These are phyloP conservation scores for Bicyclus anynana DNA, from an alignment of 1,140 invertebrate species.

Conservation along the genomic window DNA sequence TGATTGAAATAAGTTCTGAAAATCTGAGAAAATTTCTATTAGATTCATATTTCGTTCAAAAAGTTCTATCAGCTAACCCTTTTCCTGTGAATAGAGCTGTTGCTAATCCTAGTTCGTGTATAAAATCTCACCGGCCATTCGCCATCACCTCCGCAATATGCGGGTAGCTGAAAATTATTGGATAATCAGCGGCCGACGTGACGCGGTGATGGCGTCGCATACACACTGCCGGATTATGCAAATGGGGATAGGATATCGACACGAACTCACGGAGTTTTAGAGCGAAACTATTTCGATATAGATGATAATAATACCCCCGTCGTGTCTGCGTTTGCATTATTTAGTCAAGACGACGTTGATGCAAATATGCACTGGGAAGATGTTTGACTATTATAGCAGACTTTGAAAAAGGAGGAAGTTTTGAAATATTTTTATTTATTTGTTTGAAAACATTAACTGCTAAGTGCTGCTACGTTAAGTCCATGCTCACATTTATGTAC, in stretches of 20 bases:
- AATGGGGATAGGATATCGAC: constrained; percentile 26
- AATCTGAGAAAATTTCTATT: too few species aligned
- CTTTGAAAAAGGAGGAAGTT: too few species aligned
- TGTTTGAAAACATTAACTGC: too few species aligned
- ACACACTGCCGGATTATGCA: constrained; percentile 37
- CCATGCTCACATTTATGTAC: too few species aligned
- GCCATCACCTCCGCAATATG: constrained; percentile 24
- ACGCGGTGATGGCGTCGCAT: constrained; percentile 30
- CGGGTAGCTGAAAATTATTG: constrained; percentile 28
- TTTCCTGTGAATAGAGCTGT: too few species aligned
- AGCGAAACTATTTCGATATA: constrained; percentile 21
- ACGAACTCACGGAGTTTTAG: constrained; percentile 11
- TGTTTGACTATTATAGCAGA: too few species aligned
- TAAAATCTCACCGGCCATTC: constrained; percentile 16
- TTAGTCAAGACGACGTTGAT: not conserved
- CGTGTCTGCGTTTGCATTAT: constrained; percentile 9
- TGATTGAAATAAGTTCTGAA: too few species aligned
- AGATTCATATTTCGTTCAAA: too few species aligned
- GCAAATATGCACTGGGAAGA: not conserved
- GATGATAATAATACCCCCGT: constrained; percentile 14
- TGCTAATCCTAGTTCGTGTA: not conserved
- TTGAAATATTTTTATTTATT: too few species aligned
- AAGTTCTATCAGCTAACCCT: too few species aligned
- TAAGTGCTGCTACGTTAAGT: too few species aligned
- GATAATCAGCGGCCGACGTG: constrained; percentile 33